Conservation (phyloP, 2,888 invertebrate species). For the Metellina segmentata region DNA sequence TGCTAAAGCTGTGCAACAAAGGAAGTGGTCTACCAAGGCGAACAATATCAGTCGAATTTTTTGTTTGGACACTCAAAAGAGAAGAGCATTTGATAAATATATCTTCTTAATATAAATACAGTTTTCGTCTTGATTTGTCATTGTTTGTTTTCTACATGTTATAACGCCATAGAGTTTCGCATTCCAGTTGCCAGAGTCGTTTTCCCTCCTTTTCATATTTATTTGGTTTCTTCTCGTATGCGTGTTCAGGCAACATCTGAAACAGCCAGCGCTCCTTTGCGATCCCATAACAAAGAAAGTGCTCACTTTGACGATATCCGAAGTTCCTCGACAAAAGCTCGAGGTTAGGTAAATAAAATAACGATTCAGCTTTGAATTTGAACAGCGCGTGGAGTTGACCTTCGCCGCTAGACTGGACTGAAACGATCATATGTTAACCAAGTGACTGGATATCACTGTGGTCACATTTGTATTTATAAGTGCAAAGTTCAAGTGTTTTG, state of each 20-base stretch:
- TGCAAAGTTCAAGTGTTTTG: no score
- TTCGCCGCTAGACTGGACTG: constrained; percentile 12
- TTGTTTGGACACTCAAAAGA: constrained; percentile 26
- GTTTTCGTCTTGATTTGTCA: constrained; percentile 27
- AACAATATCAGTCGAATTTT: constrained; percentile 28
- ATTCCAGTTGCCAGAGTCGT: constrained; percentile 69
- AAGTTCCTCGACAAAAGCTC: no score
- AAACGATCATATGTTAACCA: constrained; percentile 26
- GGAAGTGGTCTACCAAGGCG: constrained; percentile 21
- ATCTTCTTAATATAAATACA: constrained; percentile 39
- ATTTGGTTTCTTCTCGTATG: no score
- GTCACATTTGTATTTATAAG: no score
- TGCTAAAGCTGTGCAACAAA: neutral
- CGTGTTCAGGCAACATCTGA: no score
- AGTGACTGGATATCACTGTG: constrained; percentile 62
- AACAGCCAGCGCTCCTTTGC: no score
- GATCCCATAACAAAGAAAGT: no score
- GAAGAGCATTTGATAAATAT: constrained; percentile 20
- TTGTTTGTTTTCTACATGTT: constrained; percentile 44
- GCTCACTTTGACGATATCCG: no score
- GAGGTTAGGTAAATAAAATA: neutral
- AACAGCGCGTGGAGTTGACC: constrained; percentile 42
- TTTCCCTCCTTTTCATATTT: constrained; percentile 14
- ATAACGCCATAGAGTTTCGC: constrained; percentile 63
- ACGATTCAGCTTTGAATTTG: constrained; percentile 61